phyloP scores from a whole-genome alignment of 2,888 invertebrate species.

The Agonum fuliginosum region DNA sequence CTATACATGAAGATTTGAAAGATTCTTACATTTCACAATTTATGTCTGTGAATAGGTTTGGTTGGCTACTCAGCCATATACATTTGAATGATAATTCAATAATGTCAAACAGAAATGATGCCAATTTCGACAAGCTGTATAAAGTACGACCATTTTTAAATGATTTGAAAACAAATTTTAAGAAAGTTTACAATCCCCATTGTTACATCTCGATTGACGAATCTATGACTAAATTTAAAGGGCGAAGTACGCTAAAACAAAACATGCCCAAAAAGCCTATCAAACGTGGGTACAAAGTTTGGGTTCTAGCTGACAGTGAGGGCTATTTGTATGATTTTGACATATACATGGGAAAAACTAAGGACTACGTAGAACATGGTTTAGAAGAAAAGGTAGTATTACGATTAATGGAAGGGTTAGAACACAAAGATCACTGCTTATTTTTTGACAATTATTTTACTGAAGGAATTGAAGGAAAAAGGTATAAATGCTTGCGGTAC shows the following conservation, averaged over 20 bases:
- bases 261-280: slow-evolving; percentile 39
- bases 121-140: slow-evolving; percentile 56
- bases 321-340: slow-evolving; percentile 46
- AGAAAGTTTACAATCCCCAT: slow-evolving; percentile 42
- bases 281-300: background rate
- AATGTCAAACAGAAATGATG: background rate
- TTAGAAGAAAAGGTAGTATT: slow-evolving; percentile 48
- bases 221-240: slow-evolving; percentile 48
- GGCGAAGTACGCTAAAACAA: slow-evolving; percentile 36
- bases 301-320: slow-evolving; percentile 16
- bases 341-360: slow-evolving; percentile 52
- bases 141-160: slow-evolving; percentile 59
- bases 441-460: slow-evolving; percentile 7
- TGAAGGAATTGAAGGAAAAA: slow-evolving; percentile 26
- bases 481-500: slow-evolving; percentile 30
- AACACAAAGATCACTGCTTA: slow-evolving; percentile 8
- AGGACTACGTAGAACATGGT: slow-evolving; percentile 33
- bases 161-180: slow-evolving; percentile 29
- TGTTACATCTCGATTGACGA: slow-evolving; percentile 29
- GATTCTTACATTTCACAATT: background rate
- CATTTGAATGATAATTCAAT: slow-evolving; percentile 20
- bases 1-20: background rate
- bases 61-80: slow-evolving; percentile 5
- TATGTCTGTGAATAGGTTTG: slow-evolving; percentile 13
- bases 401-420: slow-evolving; percentile 22